Percentiles rank a stretch among this genome's conserved stretches.
These are phyloP conservation scores for Pachyrhynchus sulphureomaculatus DNA, from an alignment of 1,140 invertebrate species.

Conservation along the genomic window DNA sequence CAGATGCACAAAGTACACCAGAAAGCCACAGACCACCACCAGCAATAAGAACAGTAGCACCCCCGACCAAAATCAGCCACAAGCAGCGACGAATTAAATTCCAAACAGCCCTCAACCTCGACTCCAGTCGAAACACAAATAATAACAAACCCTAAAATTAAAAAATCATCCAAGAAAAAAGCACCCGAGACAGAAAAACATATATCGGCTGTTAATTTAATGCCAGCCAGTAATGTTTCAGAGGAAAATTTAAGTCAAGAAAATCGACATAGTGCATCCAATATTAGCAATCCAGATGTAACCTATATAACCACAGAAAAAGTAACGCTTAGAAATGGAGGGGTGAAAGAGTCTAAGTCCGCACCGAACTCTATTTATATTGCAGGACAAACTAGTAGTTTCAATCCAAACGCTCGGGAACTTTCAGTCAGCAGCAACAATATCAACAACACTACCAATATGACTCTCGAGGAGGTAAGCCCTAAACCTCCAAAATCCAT, in stretches of 20 bases:
- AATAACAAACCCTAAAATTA: slow-evolving; percentile 9
- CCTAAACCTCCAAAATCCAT: slow-evolving; percentile 15
- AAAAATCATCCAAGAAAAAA: not conserved
- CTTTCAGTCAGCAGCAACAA: too few species aligned
- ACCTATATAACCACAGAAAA: not conserved
- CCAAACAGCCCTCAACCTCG: not conserved
- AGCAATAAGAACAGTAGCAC: not conserved
- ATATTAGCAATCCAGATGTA: not conserved
- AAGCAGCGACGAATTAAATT: not conserved
- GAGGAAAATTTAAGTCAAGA: not conserved
- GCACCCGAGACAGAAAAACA: not conserved
- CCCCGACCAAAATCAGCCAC: not conserved
- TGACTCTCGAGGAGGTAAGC: too few species aligned
- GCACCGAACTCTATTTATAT: not conserved
- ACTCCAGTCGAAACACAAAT: not conserved
- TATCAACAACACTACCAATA: not conserved
- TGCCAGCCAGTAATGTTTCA: not conserved
- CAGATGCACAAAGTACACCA: not conserved
- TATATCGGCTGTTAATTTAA: not conserved
- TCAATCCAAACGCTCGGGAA: slow-evolving; percentile 3
- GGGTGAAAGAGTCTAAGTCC: not conserved
- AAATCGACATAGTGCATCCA: not conserved
- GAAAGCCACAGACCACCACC: not conserved
- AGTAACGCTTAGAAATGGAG: not conserved
- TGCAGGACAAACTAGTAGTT: slow-evolving; percentile 5